A percentile compares a stretch with the other conserved stretches of the same genome.
Conservation (phyloP, 2,797 vertebrate genomes). For the Muraenolepis orangiensis region DNA sequence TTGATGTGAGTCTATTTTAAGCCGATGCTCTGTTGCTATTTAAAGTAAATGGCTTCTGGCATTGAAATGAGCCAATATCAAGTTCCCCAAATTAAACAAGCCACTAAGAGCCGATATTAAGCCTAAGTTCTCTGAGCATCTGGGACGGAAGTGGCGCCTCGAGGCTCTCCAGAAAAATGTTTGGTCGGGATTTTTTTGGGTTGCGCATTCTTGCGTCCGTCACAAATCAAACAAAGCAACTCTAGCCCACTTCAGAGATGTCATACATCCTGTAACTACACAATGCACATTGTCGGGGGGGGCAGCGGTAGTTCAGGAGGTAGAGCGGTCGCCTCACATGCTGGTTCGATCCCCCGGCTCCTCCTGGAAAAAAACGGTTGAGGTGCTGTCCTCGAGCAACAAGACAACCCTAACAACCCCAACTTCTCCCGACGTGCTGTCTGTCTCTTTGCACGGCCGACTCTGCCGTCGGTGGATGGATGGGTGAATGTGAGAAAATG, state of each 20-base stretch:
- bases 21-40: neutral
- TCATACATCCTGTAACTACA: neutral
- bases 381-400: too few species aligned
- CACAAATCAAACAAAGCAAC: conserved; percentile 22
- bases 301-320: too few species aligned
- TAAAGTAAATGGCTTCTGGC: neutral
- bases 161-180: conserved; percentile 2
- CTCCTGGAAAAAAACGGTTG: too few species aligned
- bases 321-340: too few species aligned
- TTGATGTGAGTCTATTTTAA: neutral
- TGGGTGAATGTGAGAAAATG: too few species aligned
- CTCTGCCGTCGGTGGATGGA: too few species aligned
- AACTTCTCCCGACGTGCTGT: too few species aligned
- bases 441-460: too few species aligned
- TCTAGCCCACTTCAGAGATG: neutral
- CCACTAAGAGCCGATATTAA: conserved; percentile 6
- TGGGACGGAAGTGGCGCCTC: neutral
- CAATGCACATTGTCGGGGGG: neutral
- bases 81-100: conserved; percentile 12
- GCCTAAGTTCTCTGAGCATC: neutral
- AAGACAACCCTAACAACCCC: too few species aligned
- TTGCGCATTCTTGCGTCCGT: conserved; percentile 14
- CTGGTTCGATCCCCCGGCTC: too few species aligned
- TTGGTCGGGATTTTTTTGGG: conserved; percentile 4
- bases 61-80: conserved; percentile 10